Evolutionary conservation across 1,140 invertebrate genomes (phyloP).

Genomic region (Drosophila bifasciata): DNA sequence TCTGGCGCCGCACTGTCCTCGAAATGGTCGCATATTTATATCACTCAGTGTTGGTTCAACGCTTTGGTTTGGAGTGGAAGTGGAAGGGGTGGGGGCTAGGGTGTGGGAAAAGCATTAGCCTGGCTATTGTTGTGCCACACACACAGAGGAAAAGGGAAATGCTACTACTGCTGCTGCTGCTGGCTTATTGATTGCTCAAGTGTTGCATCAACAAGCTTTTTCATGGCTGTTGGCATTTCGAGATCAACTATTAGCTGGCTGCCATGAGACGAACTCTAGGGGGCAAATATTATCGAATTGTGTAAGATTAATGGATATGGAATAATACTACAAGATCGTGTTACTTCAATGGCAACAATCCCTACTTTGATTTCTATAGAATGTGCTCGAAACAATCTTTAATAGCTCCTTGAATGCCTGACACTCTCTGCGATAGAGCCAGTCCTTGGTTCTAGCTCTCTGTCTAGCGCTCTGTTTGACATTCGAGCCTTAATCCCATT

Average conservation of each 20-base stretch:
- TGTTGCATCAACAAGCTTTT: conserved; percentile 60
- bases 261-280: conserved; percentile 4
- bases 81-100: conserved; percentile 2
- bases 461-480: not conserved
- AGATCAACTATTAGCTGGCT: conserved; percentile 35
- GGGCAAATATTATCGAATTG: conserved; percentile 28
- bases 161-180: conserved; percentile 57
- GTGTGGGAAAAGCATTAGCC: conserved; percentile 58
- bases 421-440: too few species aligned
- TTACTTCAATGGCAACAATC: not conserved
- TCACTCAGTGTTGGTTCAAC: conserved; percentile 52
- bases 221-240: conserved; percentile 30
- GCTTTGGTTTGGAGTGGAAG: too few species aligned
- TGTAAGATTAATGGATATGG: conserved; percentile 1
- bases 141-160: conserved; percentile 4
- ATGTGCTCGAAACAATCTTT: not conserved
- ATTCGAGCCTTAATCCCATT: conserved; percentile 48
- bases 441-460: conserved; percentile 13
- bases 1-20: conserved; percentile 50
- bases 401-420: not conserved
- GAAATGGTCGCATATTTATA: conserved; percentile 75
- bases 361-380: not conserved
- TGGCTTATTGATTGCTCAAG: conserved; percentile 73
- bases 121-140: conserved; percentile 53
- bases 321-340: too few species aligned